Evolutionary conservation across 2,888 invertebrate species (phyloP), one percentile per base, ranked within the genome.

Genomic region (Digitonthophagus gazella): DNA sequence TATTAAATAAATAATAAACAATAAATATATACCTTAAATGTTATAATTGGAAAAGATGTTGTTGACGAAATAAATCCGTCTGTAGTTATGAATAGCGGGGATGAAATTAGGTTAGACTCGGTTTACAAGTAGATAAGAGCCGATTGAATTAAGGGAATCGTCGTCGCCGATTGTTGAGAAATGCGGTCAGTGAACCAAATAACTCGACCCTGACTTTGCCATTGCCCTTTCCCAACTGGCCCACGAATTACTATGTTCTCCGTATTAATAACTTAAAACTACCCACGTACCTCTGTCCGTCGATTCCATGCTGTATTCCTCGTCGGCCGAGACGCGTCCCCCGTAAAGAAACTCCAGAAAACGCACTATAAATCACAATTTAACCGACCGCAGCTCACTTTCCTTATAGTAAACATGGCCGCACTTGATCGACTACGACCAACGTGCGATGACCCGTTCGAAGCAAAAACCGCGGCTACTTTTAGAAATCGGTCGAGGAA

Each of bases 151-250:
- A 44, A 44, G 28, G 28, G 28, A 61, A 20, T 61, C 19, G 22
- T 67, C 15, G 11, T 16, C 66, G 57, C n/a, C 28, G 67, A 67
- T 65, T 71, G 73, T 75, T 72, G 74, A 72, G 78, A 80, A 86
- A 84, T 82, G 85, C 85, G 86, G 86, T 86, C 86, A 86, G 80
- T 86, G 86, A 86, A 86, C 86, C 83, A 86, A 85, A 83, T 85
- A 83, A 80, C 80, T 80, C 85, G 86, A 86, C 86, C 86, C 85
- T 86, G 86, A 86, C 86, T 86, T 86, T 86, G 86, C 85, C 86
- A 85, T 85, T 85, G 86, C 85, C 85, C 85, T 84, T 82, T 80
- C 80, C 75, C 74, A 79, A 80, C 78, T 78, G 78, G 80, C 81
- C 81, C 81, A 81, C 76, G 79, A 76, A 76, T 75, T 63, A 74